These are phyloP conservation scores for Micromys minutus DNA, from an alignment of 2,113 vertebrate species.

Conservation along the genomic window DNA sequence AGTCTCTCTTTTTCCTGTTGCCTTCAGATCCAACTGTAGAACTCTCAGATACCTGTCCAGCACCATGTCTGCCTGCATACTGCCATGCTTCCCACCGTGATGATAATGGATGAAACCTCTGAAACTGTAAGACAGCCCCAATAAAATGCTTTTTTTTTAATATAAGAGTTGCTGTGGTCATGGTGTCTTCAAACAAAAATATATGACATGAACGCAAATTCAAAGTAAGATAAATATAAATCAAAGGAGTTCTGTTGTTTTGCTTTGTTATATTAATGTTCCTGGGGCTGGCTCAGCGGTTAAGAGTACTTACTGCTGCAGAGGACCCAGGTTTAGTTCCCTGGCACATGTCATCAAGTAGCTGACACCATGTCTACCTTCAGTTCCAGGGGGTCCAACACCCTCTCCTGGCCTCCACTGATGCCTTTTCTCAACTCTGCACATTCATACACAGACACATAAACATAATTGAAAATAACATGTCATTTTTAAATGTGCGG, in stretches of 20 bases:
- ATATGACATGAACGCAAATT: not conserved
- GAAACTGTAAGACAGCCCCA: not conserved
- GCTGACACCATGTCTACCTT: not conserved
- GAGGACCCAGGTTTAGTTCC: not conserved
- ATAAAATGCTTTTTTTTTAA: not conserved
- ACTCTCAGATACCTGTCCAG: not conserved
- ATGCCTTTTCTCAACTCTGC: too few relatives aligned
- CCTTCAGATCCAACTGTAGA: not conserved
- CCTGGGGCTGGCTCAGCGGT: not conserved
- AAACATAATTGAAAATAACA: not conserved
- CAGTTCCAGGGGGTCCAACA: not conserved
- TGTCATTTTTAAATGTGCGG: too few relatives aligned
- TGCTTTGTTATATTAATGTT: not conserved
- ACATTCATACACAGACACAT: not conserved
- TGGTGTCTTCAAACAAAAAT: not conserved
- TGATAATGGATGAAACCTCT: not conserved
- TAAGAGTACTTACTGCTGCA: not conserved
- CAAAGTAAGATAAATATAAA: not conserved
- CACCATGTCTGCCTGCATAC: not conserved
- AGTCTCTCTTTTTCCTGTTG: not conserved
- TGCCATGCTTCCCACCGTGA: not conserved
- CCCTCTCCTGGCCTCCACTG: not conserved
- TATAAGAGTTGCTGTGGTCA: not conserved
- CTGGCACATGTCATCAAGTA: not conserved
- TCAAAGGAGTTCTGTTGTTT: not conserved